phyloP scores from a whole-genome alignment of 2,113 vertebrate genomes.

The Mormyrus iriodes region DNA sequence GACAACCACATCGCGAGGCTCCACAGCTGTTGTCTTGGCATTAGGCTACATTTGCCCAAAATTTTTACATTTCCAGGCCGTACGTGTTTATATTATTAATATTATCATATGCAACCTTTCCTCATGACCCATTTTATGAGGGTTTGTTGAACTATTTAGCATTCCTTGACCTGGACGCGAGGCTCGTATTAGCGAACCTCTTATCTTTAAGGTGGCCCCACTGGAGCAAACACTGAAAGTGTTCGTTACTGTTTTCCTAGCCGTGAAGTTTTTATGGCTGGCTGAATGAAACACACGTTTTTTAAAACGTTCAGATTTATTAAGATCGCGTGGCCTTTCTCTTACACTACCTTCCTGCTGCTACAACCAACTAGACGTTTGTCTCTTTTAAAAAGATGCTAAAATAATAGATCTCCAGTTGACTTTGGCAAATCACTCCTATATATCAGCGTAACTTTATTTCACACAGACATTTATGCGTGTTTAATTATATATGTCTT shows the following conservation, averaged over 20 bases:
- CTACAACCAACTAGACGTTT: neutral
- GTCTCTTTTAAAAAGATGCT: neutral
- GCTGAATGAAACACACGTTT: neutral
- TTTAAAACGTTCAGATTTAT: constrained; percentile 4
- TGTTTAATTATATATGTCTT: neutral
- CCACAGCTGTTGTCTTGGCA: neutral
- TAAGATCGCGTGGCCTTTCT: neutral
- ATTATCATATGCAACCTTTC: neutral
- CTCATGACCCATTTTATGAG: neutral
- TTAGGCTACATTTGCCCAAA: neutral
- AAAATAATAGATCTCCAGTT: neutral
- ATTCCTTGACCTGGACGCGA: neutral
- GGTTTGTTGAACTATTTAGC: constrained; percentile 1
- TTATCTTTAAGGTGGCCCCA: neutral
- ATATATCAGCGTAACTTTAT: neutral
- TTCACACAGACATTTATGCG: neutral
- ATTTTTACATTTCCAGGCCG: neutral
- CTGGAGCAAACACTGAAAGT: neutral
- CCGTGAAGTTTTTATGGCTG: neutral
- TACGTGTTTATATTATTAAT: neutral
- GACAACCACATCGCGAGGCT: neutral
- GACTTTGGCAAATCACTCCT: neutral
- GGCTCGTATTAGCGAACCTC: neutral
- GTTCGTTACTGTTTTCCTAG: neutral
- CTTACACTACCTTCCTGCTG: neutral